Base-by-base conservation (phyloP, 1,140 invertebrate species). In the Vollenhovia emeryi region DNA sequence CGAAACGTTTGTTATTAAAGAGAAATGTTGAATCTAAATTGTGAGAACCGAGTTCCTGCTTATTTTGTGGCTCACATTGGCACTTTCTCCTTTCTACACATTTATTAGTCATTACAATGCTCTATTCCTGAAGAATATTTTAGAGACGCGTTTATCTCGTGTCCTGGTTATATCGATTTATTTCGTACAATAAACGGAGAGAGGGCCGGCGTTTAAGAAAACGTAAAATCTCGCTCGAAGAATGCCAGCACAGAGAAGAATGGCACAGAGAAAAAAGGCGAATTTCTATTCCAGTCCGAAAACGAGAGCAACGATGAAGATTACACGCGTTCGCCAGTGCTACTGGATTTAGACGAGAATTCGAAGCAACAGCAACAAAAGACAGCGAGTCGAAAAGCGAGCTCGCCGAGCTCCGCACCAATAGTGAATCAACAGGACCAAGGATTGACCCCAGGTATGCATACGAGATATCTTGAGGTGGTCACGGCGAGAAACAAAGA, bases 341-440 rank as follows among this genome's bases (percentile, higher is more conserved):
- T 95, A 27, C 84, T 95, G 40, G 94, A 95, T 75, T 85, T 95
- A 13, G 94, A 95, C 68, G 94, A 95, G 80, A 94, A 94, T 83
- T 93, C 93, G 15, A 94, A 93, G n/a, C 91, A 90, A 84, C 93
- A 92, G 36, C 91, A 92, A 18, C 89, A 90, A 78, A 89, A 92
- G 59, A 85, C 57, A 30, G 64, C 78, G 2, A 62, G 13, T 40
- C 86, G 71, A 7, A 62, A 89, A 40, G 75, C 62, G 8, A 73
- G 13, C 27, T 84, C 75, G 6, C 30, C 60, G 30, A 66, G 64
- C 9, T 55, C 52, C 0, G 36, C 78, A 3, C 3, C 55, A 3
- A 48, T 68, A 18, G 45, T 84, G 27, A 45, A 84, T 57, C 89
- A 90, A 27, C 87, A 87, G 62, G 76, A 86, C 75, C 88, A 88